Base-by-base conservation (phyloP, 2,888 invertebrate genomes). In the Bibio marci region DNA sequence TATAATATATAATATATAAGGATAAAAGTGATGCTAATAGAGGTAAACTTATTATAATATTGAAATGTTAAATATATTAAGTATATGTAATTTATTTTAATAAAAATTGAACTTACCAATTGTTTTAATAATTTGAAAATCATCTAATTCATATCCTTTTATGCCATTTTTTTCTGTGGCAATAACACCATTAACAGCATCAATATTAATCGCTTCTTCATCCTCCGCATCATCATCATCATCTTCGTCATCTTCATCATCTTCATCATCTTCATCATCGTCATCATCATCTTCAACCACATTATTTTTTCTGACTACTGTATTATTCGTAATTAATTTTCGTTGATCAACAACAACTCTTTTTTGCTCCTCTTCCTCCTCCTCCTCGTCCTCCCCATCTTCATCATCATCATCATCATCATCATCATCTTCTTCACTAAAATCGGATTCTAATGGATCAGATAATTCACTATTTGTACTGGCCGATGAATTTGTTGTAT, bases 51-150 rank as follows among this genome's bases (percentile, higher is more conserved):
- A n/a, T n/a, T n/a, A n/a, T n/a, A n/a, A n/a, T n/a, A n/a, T n/a
- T n/a, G n/a, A n/a, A n/a, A n/a, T n/a, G n/a, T n/a, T n/a, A n/a
- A n/a, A n/a, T n/a, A n/a, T n/a, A n/a, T n/a, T n/a, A n/a, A n/a
- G n/a, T n/a, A n/a, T n/a, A n/a, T n/a, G n/a, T n/a, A n/a, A n/a
- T n/a, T n/a, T 6, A 22, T 6, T 22, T 22, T 22, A 22, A 6
- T 22, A 22, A 22, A 22, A 22, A 22, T 22, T 6, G 22, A 22
- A 68, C 81, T 79, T 57, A 86, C 86, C 86, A 45, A 86, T 83
- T 43, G 86, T 86, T 66, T 85, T 86, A 49, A 86, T 72, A 50
- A 85, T 82, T 59, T 85, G 81, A 52, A 83, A 75, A 57, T 86
- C 83, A 47, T 85, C 83, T 49, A 86, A 62, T 53, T 74, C 70